Conservation (phyloP, 2,888 invertebrate species). For the Cynaeus angustus region DNA sequence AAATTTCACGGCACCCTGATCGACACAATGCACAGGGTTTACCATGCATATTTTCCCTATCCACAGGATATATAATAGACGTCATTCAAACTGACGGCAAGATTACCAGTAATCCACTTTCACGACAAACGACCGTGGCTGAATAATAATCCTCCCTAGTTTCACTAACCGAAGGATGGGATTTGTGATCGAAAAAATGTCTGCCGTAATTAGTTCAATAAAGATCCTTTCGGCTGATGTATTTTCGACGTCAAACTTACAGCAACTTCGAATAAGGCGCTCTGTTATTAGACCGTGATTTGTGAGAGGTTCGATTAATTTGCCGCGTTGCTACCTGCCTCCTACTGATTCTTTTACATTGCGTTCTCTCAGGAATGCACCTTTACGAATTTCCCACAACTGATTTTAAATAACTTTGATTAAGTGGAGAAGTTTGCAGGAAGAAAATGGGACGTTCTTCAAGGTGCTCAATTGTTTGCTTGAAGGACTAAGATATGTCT, state of each 20-base stretch:
- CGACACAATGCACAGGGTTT: conserved; percentile 28
- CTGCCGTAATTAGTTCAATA: conserved; percentile 39
- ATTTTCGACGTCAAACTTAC: conserved; percentile 15
- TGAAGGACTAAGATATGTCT: too few relatives aligned
- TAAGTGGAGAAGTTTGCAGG: conserved; percentile 4
- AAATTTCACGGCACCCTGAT: conserved; percentile 35
- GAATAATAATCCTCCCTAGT: conserved; percentile 26
- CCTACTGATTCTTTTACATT: conserved; percentile 33
- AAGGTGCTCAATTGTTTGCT: too few relatives aligned
- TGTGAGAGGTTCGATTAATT: conserved; percentile 52
- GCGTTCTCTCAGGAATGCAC: conserved; percentile 34
- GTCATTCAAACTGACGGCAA: conserved; percentile 54
- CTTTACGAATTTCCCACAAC: conserved; percentile 27
- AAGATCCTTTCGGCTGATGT: conserved; percentile 31
- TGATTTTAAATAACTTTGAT: conserved; percentile 13
- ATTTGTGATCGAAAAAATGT: conserved; percentile 23
- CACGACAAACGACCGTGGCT: conserved; percentile 33
- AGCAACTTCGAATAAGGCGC: conserved; percentile 41
- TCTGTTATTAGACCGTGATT: conserved; percentile 52
- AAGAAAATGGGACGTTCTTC: not conserved
- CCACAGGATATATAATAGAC: conserved; percentile 30
- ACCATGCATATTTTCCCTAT: conserved; percentile 30
- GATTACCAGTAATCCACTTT: conserved; percentile 55
- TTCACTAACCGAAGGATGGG: not conserved
- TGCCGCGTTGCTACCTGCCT: conserved; percentile 50